These are phyloP conservation scores for Tachysurus fulvidraco DNA, from an alignment of 2,113 vertebrate genomes.

Conservation along the genomic window DNA sequence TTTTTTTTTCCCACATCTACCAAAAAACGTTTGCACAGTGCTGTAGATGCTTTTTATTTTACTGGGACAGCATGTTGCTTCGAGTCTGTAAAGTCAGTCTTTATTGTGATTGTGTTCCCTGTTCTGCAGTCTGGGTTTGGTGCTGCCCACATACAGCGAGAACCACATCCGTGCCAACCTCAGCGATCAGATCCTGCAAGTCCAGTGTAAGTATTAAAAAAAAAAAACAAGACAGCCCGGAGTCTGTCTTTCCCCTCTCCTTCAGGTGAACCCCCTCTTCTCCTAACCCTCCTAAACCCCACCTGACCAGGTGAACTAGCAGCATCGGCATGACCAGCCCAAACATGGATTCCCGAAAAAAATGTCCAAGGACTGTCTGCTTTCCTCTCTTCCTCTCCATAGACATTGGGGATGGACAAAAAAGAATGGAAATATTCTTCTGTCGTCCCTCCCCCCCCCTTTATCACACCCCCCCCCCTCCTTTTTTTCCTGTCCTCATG, in stretches of 20 bases:
- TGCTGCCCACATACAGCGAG: conserved; percentile 92
- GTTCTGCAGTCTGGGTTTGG: conserved; percentile 87
- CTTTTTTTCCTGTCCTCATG: conserved; percentile 74
- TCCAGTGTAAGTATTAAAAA: conserved; percentile 94
- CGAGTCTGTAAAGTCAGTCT: background rate
- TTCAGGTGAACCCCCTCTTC: conserved; percentile 49
- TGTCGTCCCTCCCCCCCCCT: conserved; percentile 48
- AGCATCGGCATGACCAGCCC: conserved; percentile 6
- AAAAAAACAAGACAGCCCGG: conserved; percentile 1
- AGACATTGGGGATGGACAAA: conserved; percentile 63
- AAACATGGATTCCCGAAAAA: conserved; percentile 4
- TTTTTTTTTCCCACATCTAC: too few species aligned
- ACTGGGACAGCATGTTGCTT: background rate
- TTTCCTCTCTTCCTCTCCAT: conserved; percentile 35
- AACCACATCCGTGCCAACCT: conserved; percentile 98
- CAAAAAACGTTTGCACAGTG: too few species aligned
- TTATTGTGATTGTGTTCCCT: conserved; percentile 25
- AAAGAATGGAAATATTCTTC: conserved; percentile 55
- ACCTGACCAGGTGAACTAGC: conserved; percentile 37
- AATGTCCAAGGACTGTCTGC: conserved; percentile 10
- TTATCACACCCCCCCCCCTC: conserved; percentile 56
- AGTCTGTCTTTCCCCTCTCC: conserved; percentile 29
- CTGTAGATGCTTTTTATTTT: background rate
- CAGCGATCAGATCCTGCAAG: conserved; percentile 99
- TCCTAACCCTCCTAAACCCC: conserved; percentile 49